phyloP scores from a whole-genome alignment of 37 sponge, comb jelly and placozoan species.

The Mnemiopsis leidyi region DNA sequence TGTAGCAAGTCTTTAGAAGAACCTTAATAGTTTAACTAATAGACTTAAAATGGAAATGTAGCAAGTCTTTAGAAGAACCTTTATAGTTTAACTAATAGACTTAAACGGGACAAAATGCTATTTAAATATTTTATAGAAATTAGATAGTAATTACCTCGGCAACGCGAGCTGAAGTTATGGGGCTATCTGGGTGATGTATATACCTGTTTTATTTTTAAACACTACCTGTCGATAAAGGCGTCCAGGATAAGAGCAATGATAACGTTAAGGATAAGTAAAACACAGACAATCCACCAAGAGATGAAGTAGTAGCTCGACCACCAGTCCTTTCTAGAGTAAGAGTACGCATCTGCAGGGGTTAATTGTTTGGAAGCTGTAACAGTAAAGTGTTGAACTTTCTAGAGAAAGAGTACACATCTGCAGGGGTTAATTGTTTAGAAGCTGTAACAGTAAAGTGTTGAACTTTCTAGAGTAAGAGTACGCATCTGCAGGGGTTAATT shows the following conservation, averaged over 20 bases:
- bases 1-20: too few species aligned
- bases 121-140: too few species aligned
- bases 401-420: background rate
- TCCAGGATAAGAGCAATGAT: conserved; percentile 92
- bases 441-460: conserved; percentile 83
- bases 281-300: conserved; percentile 89
- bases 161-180: background rate
- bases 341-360: background rate
- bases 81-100: too few species aligned
- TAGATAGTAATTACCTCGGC: background rate
- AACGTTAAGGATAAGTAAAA: conserved; percentile 84
- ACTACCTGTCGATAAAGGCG: conserved; percentile 52
- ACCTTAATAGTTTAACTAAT: too few species aligned
- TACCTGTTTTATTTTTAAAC: too few species aligned
- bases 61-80: too few species aligned
- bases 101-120: too few species aligned
- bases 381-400: too few species aligned
- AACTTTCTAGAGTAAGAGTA: conserved; percentile 66
- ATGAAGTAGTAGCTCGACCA: conserved; percentile 91
- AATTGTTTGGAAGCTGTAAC: background rate
- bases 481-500: background rate
- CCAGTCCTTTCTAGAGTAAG: background rate
- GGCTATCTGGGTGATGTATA: background rate
- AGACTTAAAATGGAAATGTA: too few species aligned
- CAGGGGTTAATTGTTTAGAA: conserved; percentile 46